Base-by-base conservation (phyloP, 2,888 invertebrate genomes). In the Mylabris sibirica region DNA sequence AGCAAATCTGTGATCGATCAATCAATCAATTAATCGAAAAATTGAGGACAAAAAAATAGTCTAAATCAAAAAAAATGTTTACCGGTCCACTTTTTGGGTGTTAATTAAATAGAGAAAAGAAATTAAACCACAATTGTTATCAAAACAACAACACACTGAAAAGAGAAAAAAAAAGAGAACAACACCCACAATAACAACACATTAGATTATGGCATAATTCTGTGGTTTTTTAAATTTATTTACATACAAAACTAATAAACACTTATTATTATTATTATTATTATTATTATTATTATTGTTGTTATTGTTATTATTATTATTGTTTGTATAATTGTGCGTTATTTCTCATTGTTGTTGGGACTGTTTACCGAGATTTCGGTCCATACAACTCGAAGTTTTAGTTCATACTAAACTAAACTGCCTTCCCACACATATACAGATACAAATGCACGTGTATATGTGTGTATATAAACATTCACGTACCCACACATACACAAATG, bases 341-440 rank as follows among this genome's bases (percentile, higher is more conserved):
- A 22, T 53, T 53, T 53, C 53, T 53, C 62, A 66, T 63, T 57
- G 44, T 53, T 53, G 49, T 49, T 12, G 6, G 6, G 22, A 53
- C 22, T 8, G 53, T 26, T 61, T 63, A 60, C 60, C 65, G 71
- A 67, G 71, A 72, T 70, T 72, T 73, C 74, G 74, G 73, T 73
- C 72, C 75, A 75, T 71, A 73, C 70, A 69, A 68, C 74, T 69
- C 77, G 73, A 66, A 75, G 76, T 74, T 74, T 70, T 67, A 70
- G 72, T 70, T 66, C 64, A 72, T 69, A 78, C 77, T 78, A 75
- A 30, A 30, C 30, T 30, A 30, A 30, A 71, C 74, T 67, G 69
- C 70, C 73, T 73, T 73, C 76, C 76, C 75, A 76, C 75, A 75
- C 76, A 72, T 70, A 67, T 71, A 34, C 61, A 70, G 9, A 61